Conservation (phyloP, 2,888 invertebrate species). For the Azorinus chamasolen region DNA sequence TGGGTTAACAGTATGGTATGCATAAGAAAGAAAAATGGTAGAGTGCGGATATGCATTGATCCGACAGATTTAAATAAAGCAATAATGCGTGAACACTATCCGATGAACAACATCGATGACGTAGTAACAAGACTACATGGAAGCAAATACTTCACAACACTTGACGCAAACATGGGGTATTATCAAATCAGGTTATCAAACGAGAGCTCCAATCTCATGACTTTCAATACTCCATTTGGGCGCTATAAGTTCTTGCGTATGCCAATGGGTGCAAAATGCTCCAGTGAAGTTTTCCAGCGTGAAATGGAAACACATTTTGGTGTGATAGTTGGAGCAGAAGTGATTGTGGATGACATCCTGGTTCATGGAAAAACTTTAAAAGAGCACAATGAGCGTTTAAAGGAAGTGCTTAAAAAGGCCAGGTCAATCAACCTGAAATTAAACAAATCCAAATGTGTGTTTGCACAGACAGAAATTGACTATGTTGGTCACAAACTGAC, state of each 20-base stretch:
- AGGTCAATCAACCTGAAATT: conserved; percentile 37
- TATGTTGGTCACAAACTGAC: too few relatives aligned
- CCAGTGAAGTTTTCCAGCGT: conserved; percentile 43
- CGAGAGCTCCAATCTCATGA: conserved; percentile 40
- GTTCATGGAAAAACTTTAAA: too few relatives aligned
- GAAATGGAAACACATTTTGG: conserved; percentile 15
- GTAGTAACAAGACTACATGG: conserved; percentile 22
- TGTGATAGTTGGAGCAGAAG: conserved; percentile 3
- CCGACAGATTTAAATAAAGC: conserved; percentile 23
- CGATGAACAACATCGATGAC: conserved; percentile 27
- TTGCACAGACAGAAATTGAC: conserved; percentile 35
- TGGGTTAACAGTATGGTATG: conserved; percentile 50
- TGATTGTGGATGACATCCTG: too few relatives aligned
- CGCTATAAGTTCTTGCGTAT: conserved; percentile 50
- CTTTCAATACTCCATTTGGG: conserved; percentile 59
- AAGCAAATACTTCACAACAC: conserved; percentile 52
- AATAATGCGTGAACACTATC: conserved; percentile 15
- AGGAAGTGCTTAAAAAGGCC: conserved; percentile 27
- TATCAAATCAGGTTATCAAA: conserved; percentile 61
- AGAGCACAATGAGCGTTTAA: conserved; percentile 32
- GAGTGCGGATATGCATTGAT: conserved; percentile 24
- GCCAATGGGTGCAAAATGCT: conserved; percentile 55
- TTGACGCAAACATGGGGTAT: conserved; percentile 62
- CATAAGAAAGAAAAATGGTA: conserved; percentile 20
- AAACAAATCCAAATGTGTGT: conserved; percentile 36